Base-by-base conservation (phyloP, 2,113 vertebrate species). In the Neolamprologus cancellatus region DNA sequence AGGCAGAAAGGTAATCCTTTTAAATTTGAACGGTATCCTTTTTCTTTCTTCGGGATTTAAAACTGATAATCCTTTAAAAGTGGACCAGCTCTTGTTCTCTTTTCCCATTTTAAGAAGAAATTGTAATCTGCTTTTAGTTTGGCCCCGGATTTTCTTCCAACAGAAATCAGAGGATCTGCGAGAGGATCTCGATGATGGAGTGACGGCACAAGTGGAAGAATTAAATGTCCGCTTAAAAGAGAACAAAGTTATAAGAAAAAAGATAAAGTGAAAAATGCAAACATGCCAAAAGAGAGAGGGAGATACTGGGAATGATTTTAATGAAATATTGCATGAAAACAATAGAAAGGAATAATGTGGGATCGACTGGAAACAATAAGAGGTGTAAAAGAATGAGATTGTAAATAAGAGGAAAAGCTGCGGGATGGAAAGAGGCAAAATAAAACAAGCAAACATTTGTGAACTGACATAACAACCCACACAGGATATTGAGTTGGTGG, bases 401-500 rank as follows among this genome's bases (percentile, higher is more conserved):
- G 30, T 32, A 81, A 81, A 81, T 14, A 44, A 30, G n/a, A 69
- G 69, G 50, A 79, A 61, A 86, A 78, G 44, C 23, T 64, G 71
- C 6, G 17, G 54, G 39, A 78, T 23, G 18, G 9, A 80, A 79
- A 85, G 69, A n/a, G 9, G 46, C 15, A 79, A 28, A 84, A 84
- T 36, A 86, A 82, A 81, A 64, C 48, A 85, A 81, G 79, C 84
- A 82, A 92, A 88, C 32, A 81, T 81, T 71, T 84, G 36, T 82
- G 71, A 92, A 87, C 46, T 59, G 84, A 89, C 87, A 94, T 61
- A 61, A 28, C 14, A 54, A 84, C 86, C 69, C 80, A 81, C 87
- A 92, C 93, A 95, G 94, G 95, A 95, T 95, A 95, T 95, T 95
- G 84, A 87, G 90, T 59, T 87, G 81, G 89, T 93, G 89, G 92